Base-by-base conservation (phyloP, 2,113 vertebrate species). In the Callipepla squamata region DNA sequence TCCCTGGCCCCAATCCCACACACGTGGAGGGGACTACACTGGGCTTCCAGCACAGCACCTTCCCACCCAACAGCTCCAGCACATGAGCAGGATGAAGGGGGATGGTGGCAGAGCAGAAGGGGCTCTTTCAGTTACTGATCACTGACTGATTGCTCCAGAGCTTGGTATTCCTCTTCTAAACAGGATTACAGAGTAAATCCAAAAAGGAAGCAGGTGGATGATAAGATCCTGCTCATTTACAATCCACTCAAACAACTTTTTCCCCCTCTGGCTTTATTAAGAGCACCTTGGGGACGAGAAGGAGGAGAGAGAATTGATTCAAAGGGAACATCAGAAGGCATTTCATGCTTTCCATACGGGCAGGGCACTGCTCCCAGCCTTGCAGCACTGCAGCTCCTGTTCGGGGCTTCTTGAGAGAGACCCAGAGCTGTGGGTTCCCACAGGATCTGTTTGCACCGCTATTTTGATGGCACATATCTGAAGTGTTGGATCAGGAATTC, bases 261-360 rank as follows among this genome's bases (percentile, higher is more conserved):
- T 30, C 42, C 68, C 30, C 34, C 40, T 74, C 36, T 45, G 62
- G 63, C 58, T 84, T 91, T 91, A 77, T 93, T 80, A 94, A 4
- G 1, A 90, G 88, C 15, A 65, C 83, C 58, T 59, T 44, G 63
- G 80, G 59, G 92, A 90, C 2, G 3, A 76, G 80, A 78, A 76
- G 74, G 76, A 80, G 83, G 74, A 72, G 32, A 83, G 40, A 80
- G 38, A 23, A 94, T 51, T 5, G 4, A 87, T 81, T 92, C 83
- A 85, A 90, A 95, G 63, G 63, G 36, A 95, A 88, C 77, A 87
- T 80, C 88, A 78, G 81, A 93, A 85, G 62, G 50, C 26, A 89
- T 58, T 69, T 85, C 63, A 9, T 47, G 65, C 18, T 14, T 86
- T 84, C 30, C 50, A 65, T 58, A 51, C 74, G 32, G 10, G 2